These are phyloP conservation scores for Mythimna albipuncta DNA, from an alignment of 2,888 invertebrate species.

Conservation along the genomic window DNA sequence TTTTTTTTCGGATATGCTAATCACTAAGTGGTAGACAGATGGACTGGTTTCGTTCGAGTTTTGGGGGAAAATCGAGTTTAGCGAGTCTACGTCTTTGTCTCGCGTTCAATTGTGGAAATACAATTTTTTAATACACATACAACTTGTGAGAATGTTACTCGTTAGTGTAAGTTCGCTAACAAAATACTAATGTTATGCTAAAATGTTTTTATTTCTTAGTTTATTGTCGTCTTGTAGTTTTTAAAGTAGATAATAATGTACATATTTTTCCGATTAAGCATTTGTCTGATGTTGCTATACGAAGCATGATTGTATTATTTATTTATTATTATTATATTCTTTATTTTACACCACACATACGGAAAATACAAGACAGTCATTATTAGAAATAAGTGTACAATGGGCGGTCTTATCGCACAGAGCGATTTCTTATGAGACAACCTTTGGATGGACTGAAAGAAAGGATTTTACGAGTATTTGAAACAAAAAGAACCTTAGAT, in stretches of 20 bases:
- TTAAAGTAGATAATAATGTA: not conserved
- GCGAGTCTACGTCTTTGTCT: constrained; percentile 47
- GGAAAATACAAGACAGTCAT: too few species aligned
- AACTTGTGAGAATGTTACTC: constrained; percentile 36
- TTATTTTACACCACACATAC: too few species aligned
- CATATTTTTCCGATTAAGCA: not conserved
- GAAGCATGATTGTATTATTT: not conserved
- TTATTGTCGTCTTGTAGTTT: not conserved
- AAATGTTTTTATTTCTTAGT: not conserved
- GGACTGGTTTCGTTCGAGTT: constrained; percentile 58
- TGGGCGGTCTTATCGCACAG: too few species aligned
- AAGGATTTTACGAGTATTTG: not conserved
- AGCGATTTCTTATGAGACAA: too few species aligned
- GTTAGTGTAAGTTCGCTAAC: constrained; percentile 23
- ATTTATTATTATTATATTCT: too few species aligned
- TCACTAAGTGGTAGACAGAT: constrained; percentile 60
- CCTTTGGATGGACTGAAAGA: too few species aligned
- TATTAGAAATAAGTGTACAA: too few species aligned
- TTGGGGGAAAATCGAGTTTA: constrained; percentile 59
- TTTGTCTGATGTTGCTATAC: not conserved
- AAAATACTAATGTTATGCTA: constrained; percentile 28
- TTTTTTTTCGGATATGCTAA: constrained; percentile 34
- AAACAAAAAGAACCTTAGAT: not conserved
- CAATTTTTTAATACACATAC: constrained; percentile 26
- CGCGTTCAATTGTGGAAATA: constrained; percentile 46